Evolutionary conservation across 1,140 invertebrate genomes (phyloP), one percentile per base, ranked within the genome.

Genomic region (Bicyclus anynana): DNA sequence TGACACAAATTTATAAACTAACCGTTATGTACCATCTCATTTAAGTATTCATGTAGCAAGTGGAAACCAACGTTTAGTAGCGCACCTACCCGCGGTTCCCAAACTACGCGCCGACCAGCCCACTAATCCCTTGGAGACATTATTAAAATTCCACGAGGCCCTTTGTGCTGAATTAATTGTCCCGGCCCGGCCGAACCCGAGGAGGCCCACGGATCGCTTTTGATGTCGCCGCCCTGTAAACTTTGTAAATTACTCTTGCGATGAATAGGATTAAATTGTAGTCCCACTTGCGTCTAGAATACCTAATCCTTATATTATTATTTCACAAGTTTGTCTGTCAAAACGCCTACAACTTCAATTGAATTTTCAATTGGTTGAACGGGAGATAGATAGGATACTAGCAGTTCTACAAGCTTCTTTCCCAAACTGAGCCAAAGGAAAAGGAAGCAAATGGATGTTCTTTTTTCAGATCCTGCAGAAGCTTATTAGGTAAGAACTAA

Each of bases 91-190:
- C 14, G 16, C 33, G 40, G n/a, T n/a, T 23, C 37, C 21, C 16
- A 10, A 23, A 55, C 20, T 35, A 51, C 35, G 35, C 23, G 35
- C 17, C 9, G 49, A 26, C 13, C 49, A 21, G 14, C 13, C 54
- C 14, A 23, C n/a, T 56, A 49, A 38, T 38, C 20, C 46, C 16
- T 37, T 18, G n/a, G 46, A 23, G 46, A 56, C 46, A 49, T 49
- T 56, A 56, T 56, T 56, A 56, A 56, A 56, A 56, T 56, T 49
- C 54, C 54, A 21, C 35, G 44, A 37, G 46, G 47, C 35, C 29
- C 54, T 56, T 56, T 56, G 50, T 52, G 14, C 54, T 29, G 37
- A 18, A 56, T 49, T 56, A 56, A 56, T 56, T 49, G 54, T 56
- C 9, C 53, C 33, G 16, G 20, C 20, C 13, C 13, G 3, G 35